phyloP scores from a whole-genome alignment of 2,888 invertebrate genomes.

The Mamestra brassicae region DNA sequence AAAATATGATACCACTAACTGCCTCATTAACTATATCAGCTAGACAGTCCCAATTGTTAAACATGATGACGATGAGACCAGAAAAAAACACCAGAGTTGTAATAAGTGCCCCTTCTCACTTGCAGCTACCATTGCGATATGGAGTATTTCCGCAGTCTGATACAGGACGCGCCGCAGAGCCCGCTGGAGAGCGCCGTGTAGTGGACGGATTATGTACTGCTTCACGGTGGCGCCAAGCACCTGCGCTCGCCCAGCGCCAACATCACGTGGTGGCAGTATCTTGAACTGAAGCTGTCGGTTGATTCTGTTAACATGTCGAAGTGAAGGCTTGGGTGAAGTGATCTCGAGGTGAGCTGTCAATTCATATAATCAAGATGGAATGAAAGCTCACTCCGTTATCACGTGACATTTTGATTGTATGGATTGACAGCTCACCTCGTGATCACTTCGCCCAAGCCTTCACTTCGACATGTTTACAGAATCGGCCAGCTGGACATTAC shows the following conservation, averaged over 20 bases:
- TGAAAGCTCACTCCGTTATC: too few species aligned
- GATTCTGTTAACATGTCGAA: too few species aligned
- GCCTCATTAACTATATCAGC: neutral
- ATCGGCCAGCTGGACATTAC: slow-evolving; percentile 22
- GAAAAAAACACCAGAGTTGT: slow-evolving; percentile 29
- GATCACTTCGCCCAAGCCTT: too few species aligned
- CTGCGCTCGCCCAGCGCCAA: slow-evolving; percentile 77
- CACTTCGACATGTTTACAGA: too few species aligned
- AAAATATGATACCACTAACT: too few species aligned
- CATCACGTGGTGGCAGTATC: slow-evolving; percentile 67
- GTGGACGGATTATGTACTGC: slow-evolving; percentile 78
- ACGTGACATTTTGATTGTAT: too few species aligned
- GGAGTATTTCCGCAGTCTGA: slow-evolving; percentile 14
- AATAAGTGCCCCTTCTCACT: slow-evolving; percentile 39
- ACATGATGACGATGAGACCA: too few species aligned
- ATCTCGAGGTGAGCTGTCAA: too few species aligned
- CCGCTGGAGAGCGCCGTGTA: slow-evolving; percentile 79
- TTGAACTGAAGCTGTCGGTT: slow-evolving; percentile 66
- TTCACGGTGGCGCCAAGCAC: slow-evolving; percentile 81
- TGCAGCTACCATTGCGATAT: slow-evolving; percentile 55
- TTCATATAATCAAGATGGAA: too few species aligned
- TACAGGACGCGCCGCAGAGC: slow-evolving; percentile 54
- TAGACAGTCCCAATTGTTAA: too few species aligned
- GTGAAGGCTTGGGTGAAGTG: too few species aligned
- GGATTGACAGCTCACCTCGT: too few species aligned